phyloP scores from a whole-genome alignment of 2,113 vertebrate species.

The Callospermophilus lateralis region DNA sequence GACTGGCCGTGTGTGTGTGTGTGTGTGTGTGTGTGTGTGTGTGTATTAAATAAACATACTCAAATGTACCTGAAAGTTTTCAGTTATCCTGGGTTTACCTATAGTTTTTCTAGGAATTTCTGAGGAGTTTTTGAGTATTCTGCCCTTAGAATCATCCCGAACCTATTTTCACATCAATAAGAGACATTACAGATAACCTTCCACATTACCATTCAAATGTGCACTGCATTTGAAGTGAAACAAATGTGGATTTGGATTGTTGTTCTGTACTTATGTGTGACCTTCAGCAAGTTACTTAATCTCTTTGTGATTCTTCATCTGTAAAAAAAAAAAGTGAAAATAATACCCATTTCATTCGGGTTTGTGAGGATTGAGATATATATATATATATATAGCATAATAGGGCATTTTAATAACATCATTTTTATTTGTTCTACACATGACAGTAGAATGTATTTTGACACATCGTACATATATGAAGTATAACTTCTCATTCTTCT shows the following conservation, averaged over 20 bases:
- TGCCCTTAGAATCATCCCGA: not conserved
- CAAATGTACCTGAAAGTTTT: slow-evolving; percentile 8
- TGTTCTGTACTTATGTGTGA: not conserved
- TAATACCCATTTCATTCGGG: not conserved
- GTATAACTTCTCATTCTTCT: no score
- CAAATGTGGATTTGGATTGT: not conserved
- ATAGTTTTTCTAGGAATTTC: not conserved
- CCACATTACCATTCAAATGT: not conserved
- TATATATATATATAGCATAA: not conserved
- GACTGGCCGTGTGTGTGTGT: not conserved
- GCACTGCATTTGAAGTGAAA: not conserved
- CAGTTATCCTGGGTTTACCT: not conserved
- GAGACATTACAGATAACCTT: not conserved
- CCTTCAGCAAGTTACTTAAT: not conserved
- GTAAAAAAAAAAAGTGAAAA: slow-evolving; percentile 22
- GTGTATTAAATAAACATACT: not conserved
- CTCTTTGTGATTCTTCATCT: not conserved
- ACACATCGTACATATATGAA: no score
- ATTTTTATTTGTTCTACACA: no score
- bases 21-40: not conserved
- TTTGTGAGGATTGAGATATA: not conserved
- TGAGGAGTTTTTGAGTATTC: not conserved
- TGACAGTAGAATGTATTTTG: no score
- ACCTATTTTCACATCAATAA: not conserved
- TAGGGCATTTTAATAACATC: not conserved